Base-by-base conservation (phyloP, 2,888 invertebrate genomes). In the Tachina fera region DNA sequence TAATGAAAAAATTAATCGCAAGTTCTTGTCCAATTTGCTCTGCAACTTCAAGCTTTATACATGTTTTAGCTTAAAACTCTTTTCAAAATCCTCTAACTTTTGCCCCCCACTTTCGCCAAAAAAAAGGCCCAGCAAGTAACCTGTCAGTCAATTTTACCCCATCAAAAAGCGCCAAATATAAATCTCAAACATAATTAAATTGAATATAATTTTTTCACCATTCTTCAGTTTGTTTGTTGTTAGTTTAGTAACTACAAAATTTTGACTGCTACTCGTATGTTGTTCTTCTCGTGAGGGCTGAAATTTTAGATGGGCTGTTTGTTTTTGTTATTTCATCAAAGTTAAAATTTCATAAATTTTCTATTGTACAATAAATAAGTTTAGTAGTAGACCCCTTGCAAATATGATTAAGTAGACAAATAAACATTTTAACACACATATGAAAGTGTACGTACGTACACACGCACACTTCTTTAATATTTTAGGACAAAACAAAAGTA, bases 351-450 rank as follows among this genome's bases (percentile, higher is more conserved):
- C 71, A 72, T 83, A 60, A 16, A 71, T 58, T 77, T 83, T 76
- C 9, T 31, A 31, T 31, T 31, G 31, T 49, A 68, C 45, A 51
- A 65, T 43, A 71, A 77, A 83, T 43, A 58, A 77, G 39, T 78
- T 61, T 81, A 74, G 3, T 31, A 31, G 75, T 70, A 31, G 75
- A 75, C 77, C 82, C 6, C 82, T 70, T 63, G 74, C 70, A 85
- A 85, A 85, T 85, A 85, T 85, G 85, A 85, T 85, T 77, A 85
- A 81, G 43, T 74, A 70, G 43, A 81, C 74, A 85, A 84, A 81
- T 60, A 74, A 60, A 81, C 45, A 67, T 43, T 60, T 49, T 67
- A 49, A 80, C 61, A 77, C 11, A 31, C 31, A 31, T 31, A 31
- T 31, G 31, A 5, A 31, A 31, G 31, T 6, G 6, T 31, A 31